Conservation (phyloP, 2,797 vertebrate genomes). For the Scarus forsteni region DNA sequence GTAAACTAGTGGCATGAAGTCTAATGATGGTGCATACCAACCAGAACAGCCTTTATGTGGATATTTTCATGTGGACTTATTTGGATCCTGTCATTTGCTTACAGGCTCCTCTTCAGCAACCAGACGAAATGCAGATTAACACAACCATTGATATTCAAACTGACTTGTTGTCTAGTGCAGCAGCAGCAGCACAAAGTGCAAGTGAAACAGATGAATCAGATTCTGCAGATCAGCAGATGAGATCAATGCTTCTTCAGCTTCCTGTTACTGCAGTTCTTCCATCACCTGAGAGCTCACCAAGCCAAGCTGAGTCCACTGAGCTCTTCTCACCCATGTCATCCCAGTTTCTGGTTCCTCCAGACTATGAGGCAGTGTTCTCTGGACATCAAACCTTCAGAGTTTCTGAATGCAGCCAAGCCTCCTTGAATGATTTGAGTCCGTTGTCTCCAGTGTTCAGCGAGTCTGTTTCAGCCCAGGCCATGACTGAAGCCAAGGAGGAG, state of each 20-base stretch:
- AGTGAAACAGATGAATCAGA: slow-evolving; percentile 7
- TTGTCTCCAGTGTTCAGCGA: slow-evolving; percentile 58
- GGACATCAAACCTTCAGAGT: slow-evolving; percentile 56
- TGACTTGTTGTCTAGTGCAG: slow-evolving; percentile 26
- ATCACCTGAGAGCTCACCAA: slow-evolving; percentile 19
- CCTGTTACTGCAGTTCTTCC: slow-evolving; percentile 70
- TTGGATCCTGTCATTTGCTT: slow-evolving; percentile 67
- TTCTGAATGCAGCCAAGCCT: slow-evolving; percentile 50
- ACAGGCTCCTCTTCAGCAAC: slow-evolving; percentile 69
- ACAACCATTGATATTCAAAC: slow-evolving; percentile 21
- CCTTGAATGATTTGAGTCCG: slow-evolving; percentile 51
- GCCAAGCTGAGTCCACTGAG: slow-evolving; percentile 36
- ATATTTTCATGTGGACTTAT: slow-evolving; percentile 12
- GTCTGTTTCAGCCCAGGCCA: slow-evolving; percentile 31
- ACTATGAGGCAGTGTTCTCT: slow-evolving; percentile 65
- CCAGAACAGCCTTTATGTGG: neutral
- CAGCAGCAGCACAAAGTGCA: slow-evolving; percentile 22
- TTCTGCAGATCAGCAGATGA: slow-evolving; percentile 25
- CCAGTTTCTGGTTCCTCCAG: slow-evolving; percentile 59
- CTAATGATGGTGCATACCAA: slow-evolving; percentile 11
- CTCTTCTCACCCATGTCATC: slow-evolving; percentile 60
- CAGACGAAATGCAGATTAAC: slow-evolving; percentile 51
- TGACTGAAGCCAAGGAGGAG: slow-evolving; percentile 7
- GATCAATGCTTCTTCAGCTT: slow-evolving; percentile 60
- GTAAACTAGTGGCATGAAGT: slow-evolving; percentile 25